Percentiles rank a stretch among this genome's conserved stretches.
Evolutionary conservation across 2,797 vertebrate genomes (phyloP).

Genomic region (Mastacembelus armatus): DNA sequence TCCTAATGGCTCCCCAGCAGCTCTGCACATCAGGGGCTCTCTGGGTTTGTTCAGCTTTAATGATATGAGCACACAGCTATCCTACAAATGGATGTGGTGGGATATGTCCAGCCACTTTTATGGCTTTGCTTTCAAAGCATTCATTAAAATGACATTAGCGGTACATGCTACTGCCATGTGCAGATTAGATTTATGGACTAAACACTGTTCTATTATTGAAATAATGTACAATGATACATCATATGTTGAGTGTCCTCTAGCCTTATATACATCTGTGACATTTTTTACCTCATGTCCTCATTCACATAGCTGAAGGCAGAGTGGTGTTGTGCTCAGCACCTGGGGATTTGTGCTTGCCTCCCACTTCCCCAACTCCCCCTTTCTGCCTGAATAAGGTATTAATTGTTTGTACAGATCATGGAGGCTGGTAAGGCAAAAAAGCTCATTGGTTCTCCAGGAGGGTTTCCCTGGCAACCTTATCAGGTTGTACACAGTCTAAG

Average conservation of each 20-base stretch:
- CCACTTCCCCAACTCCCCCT: conserved; percentile 39
- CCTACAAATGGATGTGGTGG: conserved; percentile 50
- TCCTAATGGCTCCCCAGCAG: conserved; percentile 63
- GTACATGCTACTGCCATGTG: conserved; percentile 44
- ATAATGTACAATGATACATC: conserved; percentile 65
- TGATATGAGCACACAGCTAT: conserved; percentile 7
- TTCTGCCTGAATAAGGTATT: conserved; percentile 74
- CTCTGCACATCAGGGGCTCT: conserved; percentile 32
- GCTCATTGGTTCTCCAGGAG: conserved; percentile 76
- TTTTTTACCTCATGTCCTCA: conserved; percentile 49
- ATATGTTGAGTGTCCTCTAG: no score
- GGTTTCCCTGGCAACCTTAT: conserved; percentile 88
- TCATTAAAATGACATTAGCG: conserved; percentile 77
- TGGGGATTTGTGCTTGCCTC: conserved; percentile 72
- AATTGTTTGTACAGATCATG: conserved; percentile 82
- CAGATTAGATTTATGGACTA: conserved; percentile 68
- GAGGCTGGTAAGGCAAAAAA: conserved; percentile 50
- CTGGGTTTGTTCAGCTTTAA: conserved; percentile 33
- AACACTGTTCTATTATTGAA: conserved; percentile 62
- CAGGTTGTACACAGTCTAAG: conserved; percentile 82
- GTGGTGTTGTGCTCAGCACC: conserved; percentile 64
- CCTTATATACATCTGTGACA: conserved; percentile 64
- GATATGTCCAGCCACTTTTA: conserved; percentile 55
- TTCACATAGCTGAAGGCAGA: conserved; percentile 52
- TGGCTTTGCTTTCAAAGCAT: conserved; percentile 69